A percentile compares a stretch with the other conserved stretches of the same genome.
Evolutionary conservation across 1,140 invertebrate genomes (phyloP).

Genomic region (Bathynomus jamesi): DNA sequence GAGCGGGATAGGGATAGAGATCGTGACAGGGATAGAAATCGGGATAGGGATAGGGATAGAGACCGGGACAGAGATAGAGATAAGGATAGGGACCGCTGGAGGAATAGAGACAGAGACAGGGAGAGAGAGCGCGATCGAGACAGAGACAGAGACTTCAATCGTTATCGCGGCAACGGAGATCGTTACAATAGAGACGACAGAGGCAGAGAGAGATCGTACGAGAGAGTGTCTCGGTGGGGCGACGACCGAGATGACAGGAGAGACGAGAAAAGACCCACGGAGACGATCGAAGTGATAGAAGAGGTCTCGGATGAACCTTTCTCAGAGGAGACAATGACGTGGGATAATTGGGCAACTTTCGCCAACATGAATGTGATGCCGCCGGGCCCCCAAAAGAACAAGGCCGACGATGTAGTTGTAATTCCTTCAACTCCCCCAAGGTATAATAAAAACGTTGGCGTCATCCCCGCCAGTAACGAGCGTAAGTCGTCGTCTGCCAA

Average conservation of each 20-base stretch:
- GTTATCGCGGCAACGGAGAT: conserved; percentile 41
- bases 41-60: conserved; percentile 28
- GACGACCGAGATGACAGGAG: neutral
- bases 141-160: conserved; percentile 25
- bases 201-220: neutral
- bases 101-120: conserved; percentile 2
- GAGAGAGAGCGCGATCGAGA: conserved; percentile 16
- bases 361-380: neutral
- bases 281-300: neutral
- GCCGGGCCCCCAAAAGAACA: neutral
- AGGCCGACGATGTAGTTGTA: too few species aligned
- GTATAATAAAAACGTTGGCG: too few species aligned
- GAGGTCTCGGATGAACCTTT: too few species aligned
- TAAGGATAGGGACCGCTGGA: conserved; percentile 5
- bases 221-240: neutral
- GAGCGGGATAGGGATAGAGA: conserved; percentile 23
- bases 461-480: too few species aligned
- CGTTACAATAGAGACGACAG: neutral
- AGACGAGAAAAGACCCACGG: neutral
- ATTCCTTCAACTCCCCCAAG: too few species aligned
- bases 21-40: conserved; percentile 23
- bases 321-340: neutral
- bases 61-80: conserved; percentile 24
- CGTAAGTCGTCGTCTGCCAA: too few species aligned
- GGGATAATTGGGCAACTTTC: neutral